These are phyloP conservation scores for Tetramorium bicarinatum DNA, from an alignment of 2,888 invertebrate species.

Conservation along the genomic window DNA sequence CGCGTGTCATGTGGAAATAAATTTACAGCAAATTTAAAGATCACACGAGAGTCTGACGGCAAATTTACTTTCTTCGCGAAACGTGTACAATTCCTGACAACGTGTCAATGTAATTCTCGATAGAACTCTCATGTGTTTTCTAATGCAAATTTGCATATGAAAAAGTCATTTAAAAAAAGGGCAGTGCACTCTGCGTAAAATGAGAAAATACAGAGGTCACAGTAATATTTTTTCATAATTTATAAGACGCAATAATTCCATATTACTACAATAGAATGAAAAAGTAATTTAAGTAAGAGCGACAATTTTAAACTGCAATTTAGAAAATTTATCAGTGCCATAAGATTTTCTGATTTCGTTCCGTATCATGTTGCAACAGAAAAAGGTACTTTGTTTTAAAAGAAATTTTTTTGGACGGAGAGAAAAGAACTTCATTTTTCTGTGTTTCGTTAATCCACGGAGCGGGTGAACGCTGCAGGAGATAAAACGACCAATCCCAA, in stretches of 20 bases:
- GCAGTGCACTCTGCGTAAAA: not conserved
- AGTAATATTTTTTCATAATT: no score
- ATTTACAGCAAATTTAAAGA: not conserved
- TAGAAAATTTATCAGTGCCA: no score
- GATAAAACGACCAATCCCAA: conserved; percentile 10
- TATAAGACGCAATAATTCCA: no score
- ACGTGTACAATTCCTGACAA: not conserved
- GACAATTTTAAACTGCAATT: not conserved
- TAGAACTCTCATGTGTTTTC: not conserved
- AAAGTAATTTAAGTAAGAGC: not conserved
- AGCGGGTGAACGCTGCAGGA: not conserved
- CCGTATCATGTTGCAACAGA: no score
- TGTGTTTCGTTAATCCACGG: conserved; percentile 8
- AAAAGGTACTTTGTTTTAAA: not conserved
- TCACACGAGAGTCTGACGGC: not conserved
- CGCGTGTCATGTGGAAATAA: not conserved
- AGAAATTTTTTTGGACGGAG: not conserved
- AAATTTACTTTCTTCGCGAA: not conserved
- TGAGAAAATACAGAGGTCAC: no score
- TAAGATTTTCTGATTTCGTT: not conserved
- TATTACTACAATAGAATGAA: not conserved
- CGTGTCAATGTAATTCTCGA: not conserved
- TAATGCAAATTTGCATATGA: not conserved
- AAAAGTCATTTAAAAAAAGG: not conserved
- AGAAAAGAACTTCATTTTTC: conserved; percentile 19